A percentile compares a stretch with the other conserved stretches of the same genome.
Conservation (phyloP, 2,888 invertebrate genomes). For the Venustoraphidia nigricollis region DNA sequence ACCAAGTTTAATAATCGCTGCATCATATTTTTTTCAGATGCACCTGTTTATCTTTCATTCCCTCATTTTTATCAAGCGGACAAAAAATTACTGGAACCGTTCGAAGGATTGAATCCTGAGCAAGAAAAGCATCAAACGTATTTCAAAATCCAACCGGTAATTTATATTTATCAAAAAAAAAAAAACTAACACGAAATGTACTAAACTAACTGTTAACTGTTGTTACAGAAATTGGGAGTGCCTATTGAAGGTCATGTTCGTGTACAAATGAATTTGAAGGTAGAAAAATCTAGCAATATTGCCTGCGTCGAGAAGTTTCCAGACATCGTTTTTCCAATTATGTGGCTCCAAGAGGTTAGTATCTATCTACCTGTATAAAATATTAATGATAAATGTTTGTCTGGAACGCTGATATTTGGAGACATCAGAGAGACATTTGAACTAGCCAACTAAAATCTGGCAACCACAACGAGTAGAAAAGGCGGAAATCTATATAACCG, state of each 20-base stretch:
- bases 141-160: constrained; percentile 76
- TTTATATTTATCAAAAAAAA: constrained; percentile 14
- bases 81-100: constrained; percentile 43
- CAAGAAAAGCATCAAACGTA: constrained; percentile 56
- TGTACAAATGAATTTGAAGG: constrained; percentile 67
- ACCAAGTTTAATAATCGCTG: background rate
- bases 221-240: constrained; percentile 64
- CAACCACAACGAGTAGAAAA: no score
- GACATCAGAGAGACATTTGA: no score
- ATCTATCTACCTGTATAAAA: background rate
- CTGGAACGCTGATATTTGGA: no score
- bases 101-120: constrained; percentile 57
- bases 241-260: constrained; percentile 69
- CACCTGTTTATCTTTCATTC: constrained; percentile 76
- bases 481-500: no score
- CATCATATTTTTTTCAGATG: constrained; percentile 36
- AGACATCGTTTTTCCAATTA: constrained; percentile 67
- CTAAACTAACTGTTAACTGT: background rate
- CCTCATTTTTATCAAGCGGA: constrained; percentile 82
- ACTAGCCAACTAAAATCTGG: no score
- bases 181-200: background rate
- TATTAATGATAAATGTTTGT: no score
- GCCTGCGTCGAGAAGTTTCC: constrained; percentile 60
- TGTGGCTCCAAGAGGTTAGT: constrained; percentile 75
- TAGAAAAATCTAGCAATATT: constrained; percentile 56